Percentiles rank a stretch among this genome's conserved stretches.
Evolutionary conservation across 1,140 invertebrate species (phyloP).

Genomic region (Bombus balteatus): DNA sequence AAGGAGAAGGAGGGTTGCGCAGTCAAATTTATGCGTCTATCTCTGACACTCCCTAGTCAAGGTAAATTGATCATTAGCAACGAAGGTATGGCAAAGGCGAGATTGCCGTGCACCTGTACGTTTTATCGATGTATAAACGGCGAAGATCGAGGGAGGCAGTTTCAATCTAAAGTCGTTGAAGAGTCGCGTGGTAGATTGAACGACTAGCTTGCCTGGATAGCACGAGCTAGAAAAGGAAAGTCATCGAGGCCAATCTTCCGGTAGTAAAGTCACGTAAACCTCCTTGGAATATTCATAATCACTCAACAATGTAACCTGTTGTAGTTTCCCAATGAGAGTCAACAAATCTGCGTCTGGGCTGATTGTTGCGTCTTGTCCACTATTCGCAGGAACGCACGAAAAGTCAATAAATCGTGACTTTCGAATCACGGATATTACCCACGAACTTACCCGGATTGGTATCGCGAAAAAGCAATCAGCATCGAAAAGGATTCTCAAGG

Average conservation of each 20-base stretch:
- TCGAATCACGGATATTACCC: neutral
- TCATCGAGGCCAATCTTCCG: neutral
- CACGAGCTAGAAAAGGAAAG: neutral
- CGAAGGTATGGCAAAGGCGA: conserved; percentile 20
- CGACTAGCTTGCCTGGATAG: neutral
- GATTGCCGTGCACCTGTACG: neutral
- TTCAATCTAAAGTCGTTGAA: conserved; percentile 31
- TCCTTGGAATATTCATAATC: neutral
- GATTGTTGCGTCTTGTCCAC: too few relatives aligned
- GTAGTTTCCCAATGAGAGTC: too few relatives aligned
- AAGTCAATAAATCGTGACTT: neutral
- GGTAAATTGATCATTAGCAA: conserved; percentile 52
- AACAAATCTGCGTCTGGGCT: too few relatives aligned
- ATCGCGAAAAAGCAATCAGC: neutral
- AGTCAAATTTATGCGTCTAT: conserved; percentile 1
- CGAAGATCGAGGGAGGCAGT: neutral
- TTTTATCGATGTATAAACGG: conserved; percentile 30
- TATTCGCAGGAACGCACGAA: too few relatives aligned
- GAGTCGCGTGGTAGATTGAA: conserved; percentile 10
- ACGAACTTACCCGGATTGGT: neutral
- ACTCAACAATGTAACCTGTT: too few relatives aligned
- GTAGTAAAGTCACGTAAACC: neutral
- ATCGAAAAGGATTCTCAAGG: too few relatives aligned
- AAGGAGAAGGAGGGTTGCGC: neutral
- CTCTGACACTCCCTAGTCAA: neutral